Percentiles rank a stretch among this genome's conserved stretches.
Evolutionary conservation across 1,140 invertebrate species (phyloP).

Genomic region (Drosophila biarmipes): DNA sequence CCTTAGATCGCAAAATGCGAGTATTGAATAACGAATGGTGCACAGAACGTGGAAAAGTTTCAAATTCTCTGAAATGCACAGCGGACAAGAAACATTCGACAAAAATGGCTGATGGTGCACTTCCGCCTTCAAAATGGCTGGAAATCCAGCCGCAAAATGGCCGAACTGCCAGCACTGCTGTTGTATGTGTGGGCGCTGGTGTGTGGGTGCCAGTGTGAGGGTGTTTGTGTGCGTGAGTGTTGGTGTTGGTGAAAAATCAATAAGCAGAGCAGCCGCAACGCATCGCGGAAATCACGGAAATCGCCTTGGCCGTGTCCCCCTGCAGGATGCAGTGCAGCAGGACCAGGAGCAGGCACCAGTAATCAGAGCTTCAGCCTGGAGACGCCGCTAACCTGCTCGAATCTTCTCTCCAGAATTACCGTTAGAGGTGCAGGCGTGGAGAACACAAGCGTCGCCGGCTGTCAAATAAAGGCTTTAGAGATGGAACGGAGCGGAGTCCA

Average conservation of each 20-base stretch:
- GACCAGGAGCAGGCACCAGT: too few species aligned
- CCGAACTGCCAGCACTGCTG: conserved; percentile 20
- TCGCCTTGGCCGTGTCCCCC: conserved; percentile 20
- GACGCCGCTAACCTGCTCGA: background rate
- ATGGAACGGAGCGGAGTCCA: background rate
- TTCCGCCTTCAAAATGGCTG: conserved; percentile 28
- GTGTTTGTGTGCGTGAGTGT: conserved; percentile 26
- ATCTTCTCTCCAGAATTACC: background rate
- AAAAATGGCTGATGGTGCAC: conserved; percentile 16
- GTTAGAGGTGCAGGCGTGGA: background rate
- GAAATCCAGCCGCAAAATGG: conserved; percentile 19
- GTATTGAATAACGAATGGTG: too few species aligned
- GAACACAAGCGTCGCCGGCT: conserved; percentile 2
- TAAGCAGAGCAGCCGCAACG: conserved; percentile 44
- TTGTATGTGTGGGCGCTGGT: conserved; percentile 1
- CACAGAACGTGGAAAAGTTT: too few species aligned
- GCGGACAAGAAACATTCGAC: background rate
- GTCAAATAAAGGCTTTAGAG: background rate
- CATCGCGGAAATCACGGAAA: conserved; percentile 15
- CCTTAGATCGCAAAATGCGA: background rate
- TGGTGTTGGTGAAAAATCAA: conserved; percentile 59
- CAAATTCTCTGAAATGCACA: background rate
- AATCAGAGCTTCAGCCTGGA: background rate
- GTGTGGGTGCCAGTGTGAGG: conserved; percentile 10
- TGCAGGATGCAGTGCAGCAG: conserved; percentile 24